Base-by-base conservation (phyloP, 2,888 invertebrate species). In the Apodemia hepburni region DNA sequence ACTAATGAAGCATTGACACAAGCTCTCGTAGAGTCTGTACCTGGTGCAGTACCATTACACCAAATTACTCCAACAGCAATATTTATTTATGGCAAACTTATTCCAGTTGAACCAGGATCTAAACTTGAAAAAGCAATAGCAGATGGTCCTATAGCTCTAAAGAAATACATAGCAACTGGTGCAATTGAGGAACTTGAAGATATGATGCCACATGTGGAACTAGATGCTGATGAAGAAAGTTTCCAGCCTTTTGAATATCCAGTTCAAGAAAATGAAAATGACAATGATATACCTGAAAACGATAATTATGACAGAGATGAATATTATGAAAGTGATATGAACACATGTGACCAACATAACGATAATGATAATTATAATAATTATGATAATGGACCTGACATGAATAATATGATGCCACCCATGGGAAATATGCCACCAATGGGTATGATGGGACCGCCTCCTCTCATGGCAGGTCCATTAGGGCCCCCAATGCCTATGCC, bases 141-240 rank as follows among this genome's bases (percentile, higher is more conserved):
- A 17, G 96, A 96, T 73, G 97, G 97, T 7, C 94, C 95, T 15
- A 93, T 96, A 61, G 95, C 95, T 54, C 88, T 97, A 22, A 95
- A 96, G 76, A 95, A 94, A 75, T 95, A 94, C 71, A 95, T 97
- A 42, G 94, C 95, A 70, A 94, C 96, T 0, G 97, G 97, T 12
- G 96, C 96, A 81, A 93, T 97, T 68, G 96, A 96, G 76, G 96
- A 97, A 75, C 80, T 97, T 45, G 93, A 94, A 64, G 96, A 96
- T 78, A 94, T 96, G 4, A 94, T 96, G 84, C 95, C 96, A 4
- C 93, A 94, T 67, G 84, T 93, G 61, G 95, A 95, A 68, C 94
- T 93, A 54, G 91, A 93, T 80, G 93, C 93, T 38, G 91, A 90
- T 74, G 92, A 89, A 65, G 88, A 91, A 8, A 85, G 79, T 67